Base-by-base conservation (phyloP, 1,140 invertebrate species). In the Eriosoma lanigerum region DNA sequence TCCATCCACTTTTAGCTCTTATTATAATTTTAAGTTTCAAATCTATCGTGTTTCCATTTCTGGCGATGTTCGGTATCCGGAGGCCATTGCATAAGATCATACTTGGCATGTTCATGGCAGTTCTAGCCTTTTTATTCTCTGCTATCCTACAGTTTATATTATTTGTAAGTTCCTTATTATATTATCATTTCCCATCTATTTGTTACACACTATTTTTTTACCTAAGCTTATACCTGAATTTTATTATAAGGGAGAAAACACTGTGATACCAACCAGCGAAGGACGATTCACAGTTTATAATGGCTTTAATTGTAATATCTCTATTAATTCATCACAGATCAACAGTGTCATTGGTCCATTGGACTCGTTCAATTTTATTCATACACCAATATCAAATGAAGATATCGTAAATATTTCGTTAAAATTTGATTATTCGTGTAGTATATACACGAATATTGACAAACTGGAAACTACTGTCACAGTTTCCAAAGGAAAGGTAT, bases 21-120 rank as follows among this genome's bases (percentile, higher is more conserved):
- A 84, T 91, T 1, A 90, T 97, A 56, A 96, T 98, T 83, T 96
- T 96, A 0, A 66, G 98, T 0, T 96, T 96, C 84, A 93, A 97
- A 83, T 90, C 85, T 54, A 44, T 87, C 1, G 82, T 95, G n/a
- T 95, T 94, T 85, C 90, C 90, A 0, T 0, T 88, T 1, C 83
- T 91, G 21, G 84, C 82, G 0, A 89, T 88, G 81, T 82, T 88
- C 38, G 84, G 87, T 21, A 50, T 88, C 4, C 84, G 87, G 84
- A 88, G 86, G 1, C 93, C 93, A 0, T 84, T 96, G 38, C 91
- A 93, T 82, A 90, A 93, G 84, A 90, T 97, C 82, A 89, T 89
- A 0, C 86, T 90, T 64, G 96, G 97, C 26, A 95, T 95, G 75
- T 82, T 96, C 19, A 85, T 99, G 4, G 94, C 94, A 13, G 91